These are phyloP conservation scores for Gobius niger DNA, from an alignment of 2,113 vertebrate species.

Conservation along the genomic window DNA sequence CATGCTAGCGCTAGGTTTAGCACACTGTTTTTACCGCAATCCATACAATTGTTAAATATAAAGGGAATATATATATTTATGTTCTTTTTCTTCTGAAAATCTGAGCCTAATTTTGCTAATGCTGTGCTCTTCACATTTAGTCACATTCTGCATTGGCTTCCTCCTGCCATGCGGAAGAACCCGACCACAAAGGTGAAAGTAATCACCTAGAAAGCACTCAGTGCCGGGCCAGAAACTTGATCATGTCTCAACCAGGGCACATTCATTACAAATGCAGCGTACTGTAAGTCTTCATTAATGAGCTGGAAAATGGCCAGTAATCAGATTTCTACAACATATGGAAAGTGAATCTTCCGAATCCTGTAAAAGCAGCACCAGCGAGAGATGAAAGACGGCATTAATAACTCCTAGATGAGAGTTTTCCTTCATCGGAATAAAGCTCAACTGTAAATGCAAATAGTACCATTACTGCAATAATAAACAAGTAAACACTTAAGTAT, in stretches of 20 bases:
- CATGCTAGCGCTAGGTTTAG: no score
- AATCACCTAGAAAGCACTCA: slow-evolving; percentile 69
- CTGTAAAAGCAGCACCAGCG: slow-evolving; percentile 13
- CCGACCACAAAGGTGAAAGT: slow-evolving; percentile 65
- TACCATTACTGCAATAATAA: no score
- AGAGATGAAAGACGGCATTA: background rate
- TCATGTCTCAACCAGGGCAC: slow-evolving; percentile 65
- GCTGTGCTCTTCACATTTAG: slow-evolving; percentile 33
- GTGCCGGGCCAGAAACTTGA: slow-evolving; percentile 59
- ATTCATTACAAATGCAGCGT: slow-evolving; percentile 65
- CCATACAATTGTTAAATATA: background rate
- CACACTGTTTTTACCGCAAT: no score
- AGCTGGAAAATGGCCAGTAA: slow-evolving; percentile 74
- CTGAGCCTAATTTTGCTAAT: slow-evolving; percentile 51
- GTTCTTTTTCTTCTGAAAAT: background rate
- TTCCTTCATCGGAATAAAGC: no score
- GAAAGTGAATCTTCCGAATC: slow-evolving; percentile 46
- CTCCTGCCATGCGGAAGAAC: slow-evolving; percentile 51
- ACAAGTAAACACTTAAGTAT: no score
- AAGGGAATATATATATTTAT: background rate
- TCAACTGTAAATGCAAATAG: no score
- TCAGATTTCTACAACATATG: slow-evolving; percentile 69
- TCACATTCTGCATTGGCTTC: slow-evolving; percentile 49
- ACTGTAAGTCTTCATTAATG: slow-evolving; percentile 72
- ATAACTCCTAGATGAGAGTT: no score